These are phyloP conservation scores for Azemiops feae DNA, from an alignment of 2,113 vertebrate genomes.

Conservation along the genomic window DNA sequence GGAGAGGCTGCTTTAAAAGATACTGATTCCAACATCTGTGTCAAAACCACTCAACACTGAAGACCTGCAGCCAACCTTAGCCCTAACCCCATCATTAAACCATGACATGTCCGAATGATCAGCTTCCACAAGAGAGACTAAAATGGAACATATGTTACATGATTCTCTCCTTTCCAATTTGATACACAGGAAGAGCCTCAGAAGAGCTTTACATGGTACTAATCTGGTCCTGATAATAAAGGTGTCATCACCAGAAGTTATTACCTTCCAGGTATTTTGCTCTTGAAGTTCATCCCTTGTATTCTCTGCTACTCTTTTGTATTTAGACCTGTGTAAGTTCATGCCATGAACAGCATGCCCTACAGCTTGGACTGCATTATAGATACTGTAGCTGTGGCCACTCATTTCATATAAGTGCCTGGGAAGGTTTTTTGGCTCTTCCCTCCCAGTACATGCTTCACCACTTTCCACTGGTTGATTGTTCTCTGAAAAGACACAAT, in stretches of 20 bases:
- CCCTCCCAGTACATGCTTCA: neutral
- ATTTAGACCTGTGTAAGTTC: neutral
- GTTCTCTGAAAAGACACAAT: neutral
- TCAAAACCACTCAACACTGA: no score
- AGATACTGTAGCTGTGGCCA: neutral
- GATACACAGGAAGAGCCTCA: neutral
- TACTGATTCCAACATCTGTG: no score
- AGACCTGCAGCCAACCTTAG: no score
- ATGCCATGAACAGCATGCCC: neutral
- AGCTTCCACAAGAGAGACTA: no score
- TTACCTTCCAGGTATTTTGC: neutral
- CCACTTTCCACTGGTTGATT: no score
- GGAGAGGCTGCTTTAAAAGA: no score
- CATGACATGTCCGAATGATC: no score
- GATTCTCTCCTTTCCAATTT: no score
- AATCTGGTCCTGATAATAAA: neutral
- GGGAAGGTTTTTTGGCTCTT: neutral
- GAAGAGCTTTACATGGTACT: neutral
- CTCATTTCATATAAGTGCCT: neutral
- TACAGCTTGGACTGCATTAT: no score
- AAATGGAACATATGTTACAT: no score
- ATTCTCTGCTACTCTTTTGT: neutral
- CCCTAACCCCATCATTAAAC: no score
- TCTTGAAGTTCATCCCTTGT: neutral
- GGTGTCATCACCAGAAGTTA: neutral